Evolutionary conservation across 2,797 vertebrate species (phyloP), one percentile per base, ranked within the genome.

Genomic region (Megalops cyprinoides): DNA sequence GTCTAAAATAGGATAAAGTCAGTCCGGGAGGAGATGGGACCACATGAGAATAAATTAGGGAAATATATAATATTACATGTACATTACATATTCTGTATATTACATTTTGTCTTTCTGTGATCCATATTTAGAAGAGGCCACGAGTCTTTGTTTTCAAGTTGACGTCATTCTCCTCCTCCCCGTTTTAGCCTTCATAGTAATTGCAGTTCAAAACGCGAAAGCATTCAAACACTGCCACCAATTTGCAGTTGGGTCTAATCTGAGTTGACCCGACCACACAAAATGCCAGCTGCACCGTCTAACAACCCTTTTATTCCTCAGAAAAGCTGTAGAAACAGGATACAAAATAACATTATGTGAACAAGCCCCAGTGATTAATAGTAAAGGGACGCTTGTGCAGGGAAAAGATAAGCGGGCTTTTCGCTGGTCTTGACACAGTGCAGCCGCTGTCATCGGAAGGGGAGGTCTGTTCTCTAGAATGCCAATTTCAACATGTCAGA

Each of bases 131-230:
- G n/a, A n/a, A n/a, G n/a, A n/a, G n/a, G n/a, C n/a, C n/a, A n/a
- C n/a, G n/a, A n/a, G n/a, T n/a, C n/a, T n/a, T n/a, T n/a, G n/a
- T n/a, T n/a, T n/a, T n/a, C 34, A 74, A 8, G 34, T 79, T 73
- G 75, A 76, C 65, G 14, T 56, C 9, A 37, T 67, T 69, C 60
- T 69, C 60, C 69, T 31, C 15, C 71, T 53, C 58, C 76, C 65
- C 80, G 79, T 39, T 20, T 73, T n/a, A 4, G 42, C n/a, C 42
- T 73, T 46, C 20, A 23, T 8, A 3, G 39, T 44, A 46, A 44
- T 2, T 12, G 20, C 15, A 18, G n/a, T 73, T 69, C n/a, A 12
- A 42, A 23, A 20, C n/a, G 69, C 4, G 39, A 73, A 73, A 20
- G 42, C 46, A 39, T 9, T n/a, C 28, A 39, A 23, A 67, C 12